Evolutionary conservation across 2,113 vertebrate species (phyloP).

Genomic region (Rhagologus leucostigma): DNA sequence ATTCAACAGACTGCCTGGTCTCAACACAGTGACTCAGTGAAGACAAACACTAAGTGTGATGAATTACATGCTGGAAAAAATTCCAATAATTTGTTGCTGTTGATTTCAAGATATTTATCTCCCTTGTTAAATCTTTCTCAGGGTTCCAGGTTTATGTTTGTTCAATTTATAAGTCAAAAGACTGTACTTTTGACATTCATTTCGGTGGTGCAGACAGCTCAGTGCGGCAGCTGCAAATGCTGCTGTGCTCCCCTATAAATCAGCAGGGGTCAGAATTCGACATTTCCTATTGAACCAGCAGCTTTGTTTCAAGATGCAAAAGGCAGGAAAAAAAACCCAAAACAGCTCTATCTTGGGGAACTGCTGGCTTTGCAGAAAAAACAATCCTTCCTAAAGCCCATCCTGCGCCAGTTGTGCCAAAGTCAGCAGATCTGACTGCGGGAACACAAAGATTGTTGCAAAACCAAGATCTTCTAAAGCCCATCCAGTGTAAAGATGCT

Average conservation of each 20-base stretch:
- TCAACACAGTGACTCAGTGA: background rate
- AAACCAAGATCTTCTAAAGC: background rate
- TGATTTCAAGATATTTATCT: conserved; percentile 29
- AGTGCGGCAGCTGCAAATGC: background rate
- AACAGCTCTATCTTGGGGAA: background rate
- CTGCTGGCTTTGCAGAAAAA: background rate
- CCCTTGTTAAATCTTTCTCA: background rate
- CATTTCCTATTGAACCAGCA: background rate
- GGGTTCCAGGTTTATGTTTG: background rate
- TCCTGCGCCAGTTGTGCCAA: background rate
- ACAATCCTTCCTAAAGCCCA: background rate
- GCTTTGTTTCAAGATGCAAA: conserved; percentile 15
- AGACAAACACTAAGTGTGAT: conserved; percentile 15
- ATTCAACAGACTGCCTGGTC: background rate
- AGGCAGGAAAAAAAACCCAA: background rate
- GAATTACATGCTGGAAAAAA: background rate
- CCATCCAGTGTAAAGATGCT: too few relatives aligned
- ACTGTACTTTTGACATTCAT: background rate
- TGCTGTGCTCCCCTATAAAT: background rate
- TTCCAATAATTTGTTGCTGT: background rate
- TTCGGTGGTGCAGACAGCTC: background rate
- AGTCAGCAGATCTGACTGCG: background rate
- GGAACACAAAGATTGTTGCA: background rate
- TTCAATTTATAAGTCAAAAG: background rate
- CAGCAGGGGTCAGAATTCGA: background rate